phyloP scores from a whole-genome alignment of 2,113 vertebrate genomes.

The Gymnobelideus leadbeateri region DNA sequence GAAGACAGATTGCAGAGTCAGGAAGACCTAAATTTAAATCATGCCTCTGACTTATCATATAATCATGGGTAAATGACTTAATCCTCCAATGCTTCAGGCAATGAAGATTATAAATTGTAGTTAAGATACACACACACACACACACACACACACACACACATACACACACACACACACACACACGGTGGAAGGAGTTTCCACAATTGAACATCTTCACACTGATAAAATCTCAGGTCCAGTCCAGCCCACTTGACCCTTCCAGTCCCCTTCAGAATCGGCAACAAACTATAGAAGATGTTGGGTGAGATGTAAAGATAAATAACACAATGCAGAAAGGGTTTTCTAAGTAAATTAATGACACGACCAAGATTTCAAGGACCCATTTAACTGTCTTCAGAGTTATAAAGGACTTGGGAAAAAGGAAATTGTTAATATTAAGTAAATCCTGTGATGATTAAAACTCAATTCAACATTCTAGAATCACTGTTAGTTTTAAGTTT shows the following conservation, averaged over 20 bases:
- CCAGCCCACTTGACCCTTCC: not conserved
- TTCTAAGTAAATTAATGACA: constrained; percentile 1
- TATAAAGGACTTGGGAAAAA: not conserved
- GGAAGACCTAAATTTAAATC: not conserved
- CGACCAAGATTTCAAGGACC: too few relatives aligned
- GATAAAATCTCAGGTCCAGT: not conserved
- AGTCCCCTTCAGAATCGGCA: not conserved
- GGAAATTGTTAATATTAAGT: not conserved
- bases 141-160: too few relatives aligned
- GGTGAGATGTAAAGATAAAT: not conserved
- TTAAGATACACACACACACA: not conserved
- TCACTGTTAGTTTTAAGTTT: not conserved
- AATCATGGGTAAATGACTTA: not conserved
- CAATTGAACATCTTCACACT: not conserved
- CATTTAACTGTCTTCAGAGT: not conserved
- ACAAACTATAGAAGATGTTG: not conserved
- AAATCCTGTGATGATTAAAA: not conserved
- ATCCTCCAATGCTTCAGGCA: not conserved
- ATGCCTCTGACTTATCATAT: not conserved
- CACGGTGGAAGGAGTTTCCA: not conserved
- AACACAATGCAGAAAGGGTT: not conserved
- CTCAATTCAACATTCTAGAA: not conserved
- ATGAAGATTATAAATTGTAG: not conserved
- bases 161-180: too few relatives aligned
- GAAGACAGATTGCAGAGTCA: not conserved